Evolutionary conservation across 2,888 invertebrate genomes (phyloP).

Genomic region (Campaea margaritaria): DNA sequence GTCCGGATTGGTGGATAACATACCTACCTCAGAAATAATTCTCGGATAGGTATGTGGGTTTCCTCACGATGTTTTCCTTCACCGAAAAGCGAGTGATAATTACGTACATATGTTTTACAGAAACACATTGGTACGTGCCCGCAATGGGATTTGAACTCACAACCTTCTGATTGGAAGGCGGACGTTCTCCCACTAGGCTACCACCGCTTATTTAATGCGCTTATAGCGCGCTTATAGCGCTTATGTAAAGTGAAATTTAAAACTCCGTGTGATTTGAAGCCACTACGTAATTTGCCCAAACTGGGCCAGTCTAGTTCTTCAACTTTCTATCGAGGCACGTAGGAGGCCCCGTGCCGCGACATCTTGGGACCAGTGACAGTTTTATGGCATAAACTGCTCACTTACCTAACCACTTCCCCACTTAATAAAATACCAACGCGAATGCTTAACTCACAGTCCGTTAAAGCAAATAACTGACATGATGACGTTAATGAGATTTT

Average conservation of each 20-base stretch:
- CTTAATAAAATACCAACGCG: constrained; percentile 35
- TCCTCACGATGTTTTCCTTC: too few relatives aligned
- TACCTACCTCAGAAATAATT: too few relatives aligned
- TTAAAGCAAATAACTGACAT: constrained; percentile 43
- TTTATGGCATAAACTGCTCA: constrained; percentile 48
- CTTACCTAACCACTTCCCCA: constrained; percentile 42
- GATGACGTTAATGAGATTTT: constrained; percentile 50
- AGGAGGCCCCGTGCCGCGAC: constrained; percentile 66
- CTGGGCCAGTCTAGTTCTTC: constrained; percentile 77
- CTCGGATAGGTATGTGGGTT: too few relatives aligned
- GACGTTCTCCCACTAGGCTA: too few relatives aligned
- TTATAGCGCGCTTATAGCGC: constrained; percentile 24
- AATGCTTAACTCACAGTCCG: constrained; percentile 39
- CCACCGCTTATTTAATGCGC: too few relatives aligned
- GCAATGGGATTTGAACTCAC: too few relatives aligned
- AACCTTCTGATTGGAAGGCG: too few relatives aligned
- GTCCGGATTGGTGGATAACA: too few relatives aligned
- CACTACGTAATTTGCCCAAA: constrained; percentile 67
- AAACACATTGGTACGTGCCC: too few relatives aligned
- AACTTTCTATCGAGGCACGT: constrained; percentile 79
- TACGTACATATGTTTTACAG: too few relatives aligned
- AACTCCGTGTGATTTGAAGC: constrained; percentile 59
- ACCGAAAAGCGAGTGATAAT: too few relatives aligned
- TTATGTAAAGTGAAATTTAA: constrained; percentile 60
- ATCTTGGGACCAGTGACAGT: constrained; percentile 59